Conservation (phyloP, 2,888 invertebrate species). For the Noctua pronuba region DNA sequence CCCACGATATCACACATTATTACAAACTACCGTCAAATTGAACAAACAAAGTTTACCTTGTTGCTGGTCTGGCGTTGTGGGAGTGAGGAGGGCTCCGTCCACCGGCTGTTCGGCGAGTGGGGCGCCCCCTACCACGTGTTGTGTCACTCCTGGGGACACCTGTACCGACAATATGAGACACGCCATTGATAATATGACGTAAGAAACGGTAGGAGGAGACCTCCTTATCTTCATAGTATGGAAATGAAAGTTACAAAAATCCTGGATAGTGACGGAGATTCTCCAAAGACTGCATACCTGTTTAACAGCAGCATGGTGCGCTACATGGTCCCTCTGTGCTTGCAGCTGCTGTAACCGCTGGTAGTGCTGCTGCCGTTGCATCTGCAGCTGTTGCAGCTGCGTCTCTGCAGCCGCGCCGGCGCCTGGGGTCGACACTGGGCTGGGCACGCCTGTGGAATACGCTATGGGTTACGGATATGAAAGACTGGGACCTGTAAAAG, state of each 20-base stretch:
- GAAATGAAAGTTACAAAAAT: background rate
- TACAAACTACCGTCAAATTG: constrained; percentile 30
- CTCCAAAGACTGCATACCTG: constrained; percentile 71
- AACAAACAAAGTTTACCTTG: constrained; percentile 73
- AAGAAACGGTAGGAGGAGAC: background rate
- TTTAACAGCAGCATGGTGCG: constrained; percentile 85
- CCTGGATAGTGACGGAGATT: background rate
- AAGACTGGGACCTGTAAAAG: background rate
- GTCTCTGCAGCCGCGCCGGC: constrained; percentile 74
- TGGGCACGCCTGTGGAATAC: constrained; percentile 71
- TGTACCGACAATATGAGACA: constrained; percentile 48
- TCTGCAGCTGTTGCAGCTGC: constrained; percentile 85
- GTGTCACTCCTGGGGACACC: constrained; percentile 79
- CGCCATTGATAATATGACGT: constrained; percentile 38
- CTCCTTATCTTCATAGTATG: background rate
- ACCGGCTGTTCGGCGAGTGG: constrained; percentile 80
- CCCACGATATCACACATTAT: constrained; percentile 43
- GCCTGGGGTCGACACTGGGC: constrained; percentile 68
- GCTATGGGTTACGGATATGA: background rate
- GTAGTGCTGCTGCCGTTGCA: constrained; percentile 92
- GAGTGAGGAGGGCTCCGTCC: constrained; percentile 81
- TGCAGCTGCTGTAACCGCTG: constrained; percentile 92
- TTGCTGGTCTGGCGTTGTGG: constrained; percentile 83
- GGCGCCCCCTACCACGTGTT: constrained; percentile 79
- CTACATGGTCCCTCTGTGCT: constrained; percentile 90